Evolutionary conservation across 2,113 vertebrate genomes (phyloP).

Genomic region (Cephalophus harveyi): DNA sequence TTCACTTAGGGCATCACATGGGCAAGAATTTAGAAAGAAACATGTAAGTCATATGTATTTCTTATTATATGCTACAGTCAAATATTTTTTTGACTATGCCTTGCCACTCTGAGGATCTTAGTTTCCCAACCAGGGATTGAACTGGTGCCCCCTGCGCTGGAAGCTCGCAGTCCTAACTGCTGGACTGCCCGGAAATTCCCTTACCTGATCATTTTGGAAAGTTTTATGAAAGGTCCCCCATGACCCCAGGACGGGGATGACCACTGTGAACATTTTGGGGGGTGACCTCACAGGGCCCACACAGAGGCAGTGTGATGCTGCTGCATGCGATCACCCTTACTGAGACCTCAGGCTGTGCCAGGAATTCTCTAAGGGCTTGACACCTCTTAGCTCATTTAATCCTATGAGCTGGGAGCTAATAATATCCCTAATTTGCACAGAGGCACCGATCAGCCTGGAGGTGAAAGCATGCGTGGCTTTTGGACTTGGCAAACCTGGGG

Average conservation of each 20-base stretch:
- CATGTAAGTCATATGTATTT: background rate
- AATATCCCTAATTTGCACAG: background rate
- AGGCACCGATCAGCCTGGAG: background rate
- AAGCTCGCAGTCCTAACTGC: fast-evolving
- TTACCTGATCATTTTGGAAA: background rate
- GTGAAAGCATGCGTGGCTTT: background rate
- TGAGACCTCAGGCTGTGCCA: background rate
- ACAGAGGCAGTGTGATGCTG: background rate
- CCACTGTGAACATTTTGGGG: background rate
- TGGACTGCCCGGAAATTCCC: background rate
- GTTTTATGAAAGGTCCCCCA: background rate
- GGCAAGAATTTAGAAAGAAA: background rate
- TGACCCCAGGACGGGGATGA: background rate
- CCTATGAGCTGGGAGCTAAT: background rate
- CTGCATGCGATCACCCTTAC: fast-evolving
- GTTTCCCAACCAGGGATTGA: background rate
- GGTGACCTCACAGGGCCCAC: background rate
- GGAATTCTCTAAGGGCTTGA: background rate
- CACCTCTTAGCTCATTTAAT: background rate
- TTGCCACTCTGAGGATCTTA: background rate
- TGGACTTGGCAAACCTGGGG: background rate
- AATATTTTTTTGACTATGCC: background rate
- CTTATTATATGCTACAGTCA: background rate
- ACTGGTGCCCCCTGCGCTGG: background rate
- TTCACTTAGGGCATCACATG: background rate